Evolutionary conservation across 2,113 vertebrate genomes (phyloP).

Genomic region (Nannobrachium achirus): DNA sequence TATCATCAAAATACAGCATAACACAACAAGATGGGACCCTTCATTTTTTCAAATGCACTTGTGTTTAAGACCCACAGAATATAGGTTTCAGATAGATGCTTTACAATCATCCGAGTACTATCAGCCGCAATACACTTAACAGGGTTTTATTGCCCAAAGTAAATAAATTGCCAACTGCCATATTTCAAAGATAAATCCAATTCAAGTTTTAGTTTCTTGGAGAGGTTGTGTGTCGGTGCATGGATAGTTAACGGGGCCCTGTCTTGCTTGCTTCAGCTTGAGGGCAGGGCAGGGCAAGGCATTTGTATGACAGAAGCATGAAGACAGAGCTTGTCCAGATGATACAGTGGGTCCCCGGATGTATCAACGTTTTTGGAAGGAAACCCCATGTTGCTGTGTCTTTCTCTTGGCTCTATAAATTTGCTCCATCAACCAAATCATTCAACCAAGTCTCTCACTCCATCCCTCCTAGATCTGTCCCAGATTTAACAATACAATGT

Average conservation of each 20-base stretch:
- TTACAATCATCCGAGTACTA: background rate
- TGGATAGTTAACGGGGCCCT: constrained; percentile 58
- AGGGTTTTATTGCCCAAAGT: constrained; percentile 11
- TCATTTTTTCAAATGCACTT: constrained; percentile 19
- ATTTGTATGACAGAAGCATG: constrained; percentile 40
- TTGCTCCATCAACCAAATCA: constrained; percentile 27
- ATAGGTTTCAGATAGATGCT: constrained; percentile 37
- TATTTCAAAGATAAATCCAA: constrained; percentile 45
- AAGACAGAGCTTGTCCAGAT: constrained; percentile 22
- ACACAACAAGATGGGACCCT: constrained; percentile 1
- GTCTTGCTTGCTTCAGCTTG: constrained; percentile 37
- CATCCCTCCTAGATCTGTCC: no score
- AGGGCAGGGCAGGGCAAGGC: constrained; percentile 31
- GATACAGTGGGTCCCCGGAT: constrained; percentile 30
- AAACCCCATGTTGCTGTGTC: constrained; percentile 1
- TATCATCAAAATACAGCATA: constrained; percentile 25
- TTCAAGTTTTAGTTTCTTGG: constrained; percentile 26
- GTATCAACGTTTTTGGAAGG: constrained; percentile 42
- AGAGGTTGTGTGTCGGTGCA: constrained; percentile 28
- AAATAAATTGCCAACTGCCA: constrained; percentile 16
- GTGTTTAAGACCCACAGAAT: constrained; percentile 19
- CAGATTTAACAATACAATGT: no score
- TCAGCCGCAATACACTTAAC: background rate
- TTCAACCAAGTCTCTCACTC: constrained; percentile 17
- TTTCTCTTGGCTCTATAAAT: constrained; percentile 29